Evolutionary conservation across 2,888 invertebrate species (phyloP).

Genomic region (Leptinotarsa juncta): DNA sequence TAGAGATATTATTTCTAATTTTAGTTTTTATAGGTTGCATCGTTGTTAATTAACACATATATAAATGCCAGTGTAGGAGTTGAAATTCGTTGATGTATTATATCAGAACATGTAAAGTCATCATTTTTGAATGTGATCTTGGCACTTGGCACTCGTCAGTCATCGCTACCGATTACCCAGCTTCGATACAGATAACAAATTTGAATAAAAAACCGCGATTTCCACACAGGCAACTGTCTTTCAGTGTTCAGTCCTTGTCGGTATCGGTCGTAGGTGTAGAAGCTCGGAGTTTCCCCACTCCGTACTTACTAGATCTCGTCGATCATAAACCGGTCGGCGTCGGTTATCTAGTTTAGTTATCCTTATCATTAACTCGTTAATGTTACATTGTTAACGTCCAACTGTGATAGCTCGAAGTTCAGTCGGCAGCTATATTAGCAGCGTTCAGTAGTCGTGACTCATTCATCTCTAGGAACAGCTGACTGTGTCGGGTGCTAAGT

Average conservation of each 20-base stretch:
- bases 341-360: background rate
- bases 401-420: background rate
- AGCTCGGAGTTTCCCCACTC: conserved; percentile 5
- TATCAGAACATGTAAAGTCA: background rate
- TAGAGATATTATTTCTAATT: no score
- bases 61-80: no score
- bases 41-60: no score
- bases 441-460: conserved; percentile 10
- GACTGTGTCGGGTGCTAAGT: background rate
- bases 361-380: no score
- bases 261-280: background rate
- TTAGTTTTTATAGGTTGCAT: no score
- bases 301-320: background rate
- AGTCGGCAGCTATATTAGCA: background rate
- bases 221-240: background rate
- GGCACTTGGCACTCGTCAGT: background rate
- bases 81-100: background rate
- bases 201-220: background rate
- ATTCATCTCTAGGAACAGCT: conserved; percentile 15
- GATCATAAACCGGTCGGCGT: background rate
- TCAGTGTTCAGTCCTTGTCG: background rate
- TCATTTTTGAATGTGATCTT: background rate
- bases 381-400: background rate
- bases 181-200: background rate
- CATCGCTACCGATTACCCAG: background rate